Conservation (phyloP, 2,888 invertebrate species). For the Sipha maydis region DNA sequence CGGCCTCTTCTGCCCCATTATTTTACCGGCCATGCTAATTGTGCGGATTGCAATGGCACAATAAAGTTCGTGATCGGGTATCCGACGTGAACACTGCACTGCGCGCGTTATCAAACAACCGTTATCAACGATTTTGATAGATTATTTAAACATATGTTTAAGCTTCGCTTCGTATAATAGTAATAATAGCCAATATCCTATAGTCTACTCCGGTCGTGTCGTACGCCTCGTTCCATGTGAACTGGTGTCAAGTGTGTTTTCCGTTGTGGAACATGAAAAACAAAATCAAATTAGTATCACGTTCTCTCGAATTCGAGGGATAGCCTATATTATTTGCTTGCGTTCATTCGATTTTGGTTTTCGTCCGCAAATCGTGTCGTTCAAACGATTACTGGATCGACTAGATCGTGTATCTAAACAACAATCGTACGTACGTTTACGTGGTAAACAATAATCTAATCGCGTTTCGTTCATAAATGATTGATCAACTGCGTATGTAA, state of each 20-base stretch:
- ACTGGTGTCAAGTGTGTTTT: neutral
- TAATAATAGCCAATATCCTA: neutral
- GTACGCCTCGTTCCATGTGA: neutral
- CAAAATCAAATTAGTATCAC: neutral
- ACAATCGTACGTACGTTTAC: too few species aligned
- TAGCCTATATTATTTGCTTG: too few species aligned
- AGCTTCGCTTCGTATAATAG: neutral
- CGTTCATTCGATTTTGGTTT: too few species aligned
- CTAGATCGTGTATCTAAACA: too few species aligned
- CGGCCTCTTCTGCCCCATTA: too few species aligned
- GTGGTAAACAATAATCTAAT: neutral
- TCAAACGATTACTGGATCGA: neutral
- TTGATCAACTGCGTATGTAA: neutral
- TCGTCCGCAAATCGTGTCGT: too few species aligned
- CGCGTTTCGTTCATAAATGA: neutral
- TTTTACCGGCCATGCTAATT: too few species aligned
- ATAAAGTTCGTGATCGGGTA: neutral
- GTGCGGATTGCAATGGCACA: neutral
- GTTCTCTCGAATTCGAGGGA: neutral
- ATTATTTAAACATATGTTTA: constrained; percentile 54
- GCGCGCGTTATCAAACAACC: constrained; percentile 15
- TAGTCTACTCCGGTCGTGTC: neutral
- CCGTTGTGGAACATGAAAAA: neutral
- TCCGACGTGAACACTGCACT: neutral
- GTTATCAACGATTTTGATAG: constrained; percentile 26